Percentiles rank a stretch among this genome's conserved stretches.
These are phyloP conservation scores for Oscheius myriophilus DNA, from an alignment of 2,888 invertebrate species.

Conservation along the genomic window DNA sequence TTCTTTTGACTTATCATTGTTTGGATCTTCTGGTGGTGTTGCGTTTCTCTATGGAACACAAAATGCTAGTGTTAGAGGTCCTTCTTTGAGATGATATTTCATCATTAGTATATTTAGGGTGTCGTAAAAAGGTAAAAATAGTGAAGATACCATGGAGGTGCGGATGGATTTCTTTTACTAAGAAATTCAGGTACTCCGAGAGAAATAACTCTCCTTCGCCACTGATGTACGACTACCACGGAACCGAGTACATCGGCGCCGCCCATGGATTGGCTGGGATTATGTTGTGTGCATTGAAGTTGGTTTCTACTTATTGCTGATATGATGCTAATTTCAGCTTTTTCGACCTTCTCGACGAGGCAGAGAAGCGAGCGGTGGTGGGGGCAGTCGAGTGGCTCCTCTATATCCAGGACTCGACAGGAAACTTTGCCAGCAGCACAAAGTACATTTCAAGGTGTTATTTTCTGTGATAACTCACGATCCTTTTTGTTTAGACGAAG, in stretches of 20 bases:
- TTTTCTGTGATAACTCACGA: background rate
- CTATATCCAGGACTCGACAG: constrained; percentile 40
- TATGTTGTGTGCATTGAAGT: constrained; percentile 82
- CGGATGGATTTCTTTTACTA: background rate
- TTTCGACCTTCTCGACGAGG: background rate
- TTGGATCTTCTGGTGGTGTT: too few relatives aligned
- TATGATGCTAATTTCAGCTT: background rate
- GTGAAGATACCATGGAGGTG: constrained; percentile 8
- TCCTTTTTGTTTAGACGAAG: constrained; percentile 3
- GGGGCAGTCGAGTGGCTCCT: constrained; percentile 27
- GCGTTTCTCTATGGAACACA: too few relatives aligned
- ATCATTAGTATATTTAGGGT: too few relatives aligned
- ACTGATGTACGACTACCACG: constrained; percentile 87
- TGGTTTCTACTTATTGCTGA: background rate
- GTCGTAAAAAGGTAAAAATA: too few relatives aligned
- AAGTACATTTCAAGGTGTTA: constrained; percentile 8
- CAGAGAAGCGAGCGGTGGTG: constrained; percentile 2
- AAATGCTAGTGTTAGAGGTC: too few relatives aligned
- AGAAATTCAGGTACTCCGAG: background rate
- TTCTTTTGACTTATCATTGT: too few relatives aligned
- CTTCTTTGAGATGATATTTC: too few relatives aligned
- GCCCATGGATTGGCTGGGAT: constrained; percentile 90
- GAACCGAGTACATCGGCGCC: constrained; percentile 85
- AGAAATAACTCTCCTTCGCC: constrained; percentile 72
- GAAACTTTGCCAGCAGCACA: constrained; percentile 34